phyloP scores from a whole-genome alignment of 2,797 vertebrate genomes.

The Poecilia picta region DNA sequence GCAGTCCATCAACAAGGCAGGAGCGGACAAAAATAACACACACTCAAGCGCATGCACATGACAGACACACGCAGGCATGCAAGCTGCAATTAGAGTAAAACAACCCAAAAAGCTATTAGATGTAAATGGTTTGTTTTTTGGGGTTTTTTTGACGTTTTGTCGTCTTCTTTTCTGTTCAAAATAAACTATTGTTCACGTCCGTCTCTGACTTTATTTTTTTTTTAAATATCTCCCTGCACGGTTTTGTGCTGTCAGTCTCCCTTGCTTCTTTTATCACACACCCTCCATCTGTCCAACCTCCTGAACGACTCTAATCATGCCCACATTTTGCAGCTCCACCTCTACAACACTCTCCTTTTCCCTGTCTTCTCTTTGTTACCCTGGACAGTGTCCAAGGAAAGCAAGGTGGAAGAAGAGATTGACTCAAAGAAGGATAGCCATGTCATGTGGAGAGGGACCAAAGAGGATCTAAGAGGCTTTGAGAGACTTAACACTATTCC shows the following conservation, averaged over 20 bases:
- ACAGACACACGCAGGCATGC: slow-evolving; percentile 48
- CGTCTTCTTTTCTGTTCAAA: slow-evolving; percentile 29
- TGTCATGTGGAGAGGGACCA: slow-evolving; percentile 77
- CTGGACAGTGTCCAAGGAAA: slow-evolving; percentile 55
- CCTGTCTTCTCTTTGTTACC: slow-evolving; percentile 40
- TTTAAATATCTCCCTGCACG: slow-evolving; percentile 6
- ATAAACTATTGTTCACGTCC: slow-evolving; percentile 25
- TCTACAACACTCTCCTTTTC: slow-evolving; percentile 38
- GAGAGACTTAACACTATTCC: slow-evolving; percentile 71
- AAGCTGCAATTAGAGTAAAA: slow-evolving; percentile 56
- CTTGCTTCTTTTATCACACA: slow-evolving; percentile 54
- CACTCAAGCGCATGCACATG: slow-evolving; percentile 43
- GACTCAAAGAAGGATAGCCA: slow-evolving; percentile 73
- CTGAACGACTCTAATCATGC: slow-evolving; percentile 48
- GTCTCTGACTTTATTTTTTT: slow-evolving; percentile 25
- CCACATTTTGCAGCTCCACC: slow-evolving; percentile 55
- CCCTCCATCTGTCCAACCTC: slow-evolving; percentile 65
- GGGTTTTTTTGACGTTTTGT: slow-evolving; percentile 24
- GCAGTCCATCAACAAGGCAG: slow-evolving; percentile 75
- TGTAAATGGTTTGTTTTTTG: slow-evolving; percentile 34
- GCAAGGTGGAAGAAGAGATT: slow-evolving; percentile 76
- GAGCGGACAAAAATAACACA: slow-evolving; percentile 71
- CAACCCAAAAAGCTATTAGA: slow-evolving; percentile 51
- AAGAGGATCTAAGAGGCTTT: slow-evolving; percentile 82
- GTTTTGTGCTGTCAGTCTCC: slow-evolving; percentile 35